Percentiles rank a stretch among this genome's conserved stretches.
Conservation (phyloP, 2,888 invertebrate species). For the Luperina nickerlii region DNA sequence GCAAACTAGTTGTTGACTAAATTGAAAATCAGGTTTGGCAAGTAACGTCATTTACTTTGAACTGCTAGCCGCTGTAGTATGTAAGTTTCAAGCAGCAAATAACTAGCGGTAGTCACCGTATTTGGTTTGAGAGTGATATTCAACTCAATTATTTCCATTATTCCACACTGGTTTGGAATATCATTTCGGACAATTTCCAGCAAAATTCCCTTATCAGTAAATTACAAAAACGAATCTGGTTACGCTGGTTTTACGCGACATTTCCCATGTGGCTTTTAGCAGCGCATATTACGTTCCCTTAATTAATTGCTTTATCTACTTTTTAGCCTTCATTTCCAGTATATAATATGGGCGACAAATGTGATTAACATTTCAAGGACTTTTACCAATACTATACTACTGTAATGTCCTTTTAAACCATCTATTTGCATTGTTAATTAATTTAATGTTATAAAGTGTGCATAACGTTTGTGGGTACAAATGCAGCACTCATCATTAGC, state of each 20-base stretch:
- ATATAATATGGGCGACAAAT: conserved; percentile 37
- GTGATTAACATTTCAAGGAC: conserved; percentile 42
- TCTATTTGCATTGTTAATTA: not conserved
- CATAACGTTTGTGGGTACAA: not conserved
- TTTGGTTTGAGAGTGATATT: conserved; percentile 1
- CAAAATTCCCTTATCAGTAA: conserved; percentile 16
- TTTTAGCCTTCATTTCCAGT: conserved; percentile 33
- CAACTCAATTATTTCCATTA: conserved; percentile 4
- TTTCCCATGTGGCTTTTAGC: conserved; percentile 49
- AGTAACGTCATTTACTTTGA: not conserved
- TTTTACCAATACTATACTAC: not conserved
- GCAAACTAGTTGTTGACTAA: not conserved
- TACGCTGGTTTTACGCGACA: conserved; percentile 31
- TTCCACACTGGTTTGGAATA: conserved; percentile 4
- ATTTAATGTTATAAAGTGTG: conserved; percentile 1
- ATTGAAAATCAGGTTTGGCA: not conserved
- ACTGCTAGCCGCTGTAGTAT: not conserved
- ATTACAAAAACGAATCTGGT: conserved; percentile 42
- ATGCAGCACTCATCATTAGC: too few relatives aligned
- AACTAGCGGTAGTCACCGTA: not conserved
- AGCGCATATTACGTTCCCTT: conserved; percentile 33
- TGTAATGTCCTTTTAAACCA: not conserved
- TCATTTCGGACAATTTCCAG: not conserved
- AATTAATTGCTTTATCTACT: conserved; percentile 41
- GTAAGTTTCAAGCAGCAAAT: not conserved